Base-by-base conservation (phyloP, 2,113 vertebrate genomes). In the Eptesicus fuscus region DNA sequence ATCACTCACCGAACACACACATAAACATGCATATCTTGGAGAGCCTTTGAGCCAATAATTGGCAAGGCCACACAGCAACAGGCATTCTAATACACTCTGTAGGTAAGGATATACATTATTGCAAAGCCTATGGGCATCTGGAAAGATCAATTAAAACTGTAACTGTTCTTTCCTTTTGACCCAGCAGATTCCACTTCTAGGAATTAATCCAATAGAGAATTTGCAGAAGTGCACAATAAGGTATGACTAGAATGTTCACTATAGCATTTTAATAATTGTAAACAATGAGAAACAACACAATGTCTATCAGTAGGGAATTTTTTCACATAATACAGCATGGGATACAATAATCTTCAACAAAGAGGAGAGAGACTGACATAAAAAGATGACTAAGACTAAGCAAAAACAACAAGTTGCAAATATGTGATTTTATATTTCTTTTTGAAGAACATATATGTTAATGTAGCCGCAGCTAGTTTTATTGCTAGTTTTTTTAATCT, bases 361-460 rank as follows among this genome's bases (percentile, higher is more conserved):
- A 53, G 23, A 80, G 59, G 63, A 87, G 30, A 16, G 82, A 87
- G 63, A 87, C 63, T 92, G 47, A 86, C 69, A 90, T 49, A 89
- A 83, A 91, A 88, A 86, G 65, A 94, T 92, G 44, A 94, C 40
- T 67, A 95, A 92, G 35, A 78, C 53, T 79, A 92, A 84, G 56
- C 85, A 92, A 94, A 95, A 94, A 89, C 20, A 78, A 93, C 51
- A 88, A 88, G 28, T 25, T 94, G 73, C 28, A 96, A 78, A 85
- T 59, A 90, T 10, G 63, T 74, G 7, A 95, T 93, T 94, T 87
- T 61, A 92, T 79, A 59, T 93, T 30, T 89, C 42, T 83, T 94
- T 90, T 89, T 65, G 71, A 94, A 90, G 83, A 94, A 82, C 20
- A 90, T 82, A 59, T 30, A 93, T 51, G 32, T 94, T 80, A 84